A percentile compares a stretch with the other conserved stretches of the same genome.
Evolutionary conservation across 2,113 vertebrate species (phyloP).

Genomic region (Trematocara marginatum): DNA sequence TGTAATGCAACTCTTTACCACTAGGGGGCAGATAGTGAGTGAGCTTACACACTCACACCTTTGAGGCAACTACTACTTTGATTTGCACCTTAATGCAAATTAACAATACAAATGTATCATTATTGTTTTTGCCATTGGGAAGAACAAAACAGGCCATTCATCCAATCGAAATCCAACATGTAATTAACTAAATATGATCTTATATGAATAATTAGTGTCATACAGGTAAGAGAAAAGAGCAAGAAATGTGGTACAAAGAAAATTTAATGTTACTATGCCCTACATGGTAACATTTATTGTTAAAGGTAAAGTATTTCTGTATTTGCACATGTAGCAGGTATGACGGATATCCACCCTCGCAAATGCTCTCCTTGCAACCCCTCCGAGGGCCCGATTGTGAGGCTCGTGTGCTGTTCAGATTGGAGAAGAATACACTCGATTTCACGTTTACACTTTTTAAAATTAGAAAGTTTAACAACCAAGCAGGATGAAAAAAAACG

Average conservation of each 20-base stretch:
- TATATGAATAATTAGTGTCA: not conserved
- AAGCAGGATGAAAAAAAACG: not conserved
- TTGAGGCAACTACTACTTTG: not conserved
- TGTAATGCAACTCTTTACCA: not conserved
- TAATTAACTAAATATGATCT: not conserved
- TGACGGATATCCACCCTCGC: not conserved
- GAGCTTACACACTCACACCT: not conserved
- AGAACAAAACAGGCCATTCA: not conserved
- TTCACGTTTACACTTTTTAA: slow-evolving; percentile 10
- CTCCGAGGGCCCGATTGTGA: not conserved
- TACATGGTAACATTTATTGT: not conserved
- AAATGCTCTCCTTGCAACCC: not conserved
- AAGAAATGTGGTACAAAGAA: not conserved
- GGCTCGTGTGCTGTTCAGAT: not conserved
- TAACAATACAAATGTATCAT: not conserved
- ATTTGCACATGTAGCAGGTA: not conserved
- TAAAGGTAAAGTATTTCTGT: not conserved
- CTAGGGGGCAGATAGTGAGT: not conserved
- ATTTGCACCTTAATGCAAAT: not conserved
- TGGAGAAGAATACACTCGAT: not conserved
- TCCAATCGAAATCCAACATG: rapidly evolving
- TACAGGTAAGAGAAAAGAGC: not conserved
- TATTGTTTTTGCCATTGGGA: not conserved
- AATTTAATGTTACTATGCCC: not conserved
- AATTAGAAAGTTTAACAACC: not conserved